Evolutionary conservation across 37 sponge, comb jelly and placozoan species (phyloP).

Genomic region (Bolinopsis microptera): DNA sequence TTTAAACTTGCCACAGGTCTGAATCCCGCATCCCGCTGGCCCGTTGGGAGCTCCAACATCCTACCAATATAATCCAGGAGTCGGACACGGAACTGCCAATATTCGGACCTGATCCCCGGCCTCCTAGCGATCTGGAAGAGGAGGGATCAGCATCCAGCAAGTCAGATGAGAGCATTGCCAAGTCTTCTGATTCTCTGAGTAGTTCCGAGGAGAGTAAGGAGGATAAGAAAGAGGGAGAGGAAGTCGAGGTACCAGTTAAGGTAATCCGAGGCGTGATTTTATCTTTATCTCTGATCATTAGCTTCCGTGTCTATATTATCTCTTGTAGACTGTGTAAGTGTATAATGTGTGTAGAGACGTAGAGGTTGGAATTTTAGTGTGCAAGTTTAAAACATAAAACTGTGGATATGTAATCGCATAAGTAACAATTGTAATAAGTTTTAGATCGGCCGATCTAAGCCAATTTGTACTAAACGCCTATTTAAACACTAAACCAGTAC

Average conservation of each 20-base stretch:
- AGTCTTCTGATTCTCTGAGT: neutral
- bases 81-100: neutral
- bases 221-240: neutral
- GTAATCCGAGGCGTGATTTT: neutral
- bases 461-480: too few relatives aligned
- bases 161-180: neutral
- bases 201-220: neutral
- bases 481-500: too few relatives aligned
- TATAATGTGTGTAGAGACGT: too few relatives aligned
- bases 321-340: too few relatives aligned
- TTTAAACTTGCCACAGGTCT: constrained; percentile 42
- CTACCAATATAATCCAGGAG: neutral
- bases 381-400: too few relatives aligned
- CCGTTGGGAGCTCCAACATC: constrained; percentile 24
- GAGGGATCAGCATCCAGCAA: constrained; percentile 43
- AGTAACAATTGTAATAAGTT: too few relatives aligned
- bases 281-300: too few relatives aligned
- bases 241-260: neutral
- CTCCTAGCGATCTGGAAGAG: neutral
- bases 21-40: constrained; percentile 30
- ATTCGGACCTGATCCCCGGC: neutral
- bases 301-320: too few relatives aligned
- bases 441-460: too few relatives aligned
- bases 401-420: too few relatives aligned
- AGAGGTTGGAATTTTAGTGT: too few relatives aligned